A percentile compares a stretch with the other conserved stretches of the same genome.
These are phyloP conservation scores for Ariolimax columbianus DNA, from an alignment of 2,888 invertebrate genomes.

Conservation along the genomic window DNA sequence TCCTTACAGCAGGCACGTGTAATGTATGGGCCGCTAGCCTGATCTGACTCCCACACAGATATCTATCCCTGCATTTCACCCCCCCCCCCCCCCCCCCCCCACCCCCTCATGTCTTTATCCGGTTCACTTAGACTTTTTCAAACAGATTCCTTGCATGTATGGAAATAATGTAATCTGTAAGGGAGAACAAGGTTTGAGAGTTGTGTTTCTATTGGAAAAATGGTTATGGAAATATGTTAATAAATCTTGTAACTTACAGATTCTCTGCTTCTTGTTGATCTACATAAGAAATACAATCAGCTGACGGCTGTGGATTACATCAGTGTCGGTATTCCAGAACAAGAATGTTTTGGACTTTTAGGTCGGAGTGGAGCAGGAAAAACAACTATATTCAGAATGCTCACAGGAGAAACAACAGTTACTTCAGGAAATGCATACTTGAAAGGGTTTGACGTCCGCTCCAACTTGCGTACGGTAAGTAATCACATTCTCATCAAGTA, in stretches of 20 bases:
- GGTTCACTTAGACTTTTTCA: too few species aligned
- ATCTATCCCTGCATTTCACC: too few species aligned
- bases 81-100: too few species aligned
- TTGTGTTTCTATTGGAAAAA: too few species aligned
- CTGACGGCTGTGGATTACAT: slow-evolving; percentile 74
- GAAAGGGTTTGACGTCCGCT: slow-evolving; percentile 79
- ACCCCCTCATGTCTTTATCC: too few species aligned
- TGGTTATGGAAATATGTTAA: neutral
- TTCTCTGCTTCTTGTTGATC: slow-evolving; percentile 66
- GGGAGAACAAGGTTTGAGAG: too few species aligned
- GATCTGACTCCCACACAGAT: too few species aligned
- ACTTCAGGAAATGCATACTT: slow-evolving; percentile 86
- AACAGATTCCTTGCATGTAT: too few species aligned
- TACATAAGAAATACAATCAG: slow-evolving; percentile 85
- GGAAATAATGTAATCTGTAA: too few species aligned
- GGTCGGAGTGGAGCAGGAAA: slow-evolving; percentile 80
- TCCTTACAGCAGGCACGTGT: too few species aligned
- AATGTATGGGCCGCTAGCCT: too few species aligned
- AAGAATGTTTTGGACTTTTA: slow-evolving; percentile 90
- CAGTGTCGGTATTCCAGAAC: slow-evolving; percentile 84
- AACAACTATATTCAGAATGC: slow-evolving; percentile 84
- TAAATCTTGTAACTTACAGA: slow-evolving; percentile 58
- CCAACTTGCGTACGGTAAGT: slow-evolving; percentile 61
- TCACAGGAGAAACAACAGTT: slow-evolving; percentile 88
- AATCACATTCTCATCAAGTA: neutral